A percentile compares a stretch with the other conserved stretches of the same genome.
Conservation (phyloP, 2,797 vertebrate species). For the Craterocephalus amniculus region DNA sequence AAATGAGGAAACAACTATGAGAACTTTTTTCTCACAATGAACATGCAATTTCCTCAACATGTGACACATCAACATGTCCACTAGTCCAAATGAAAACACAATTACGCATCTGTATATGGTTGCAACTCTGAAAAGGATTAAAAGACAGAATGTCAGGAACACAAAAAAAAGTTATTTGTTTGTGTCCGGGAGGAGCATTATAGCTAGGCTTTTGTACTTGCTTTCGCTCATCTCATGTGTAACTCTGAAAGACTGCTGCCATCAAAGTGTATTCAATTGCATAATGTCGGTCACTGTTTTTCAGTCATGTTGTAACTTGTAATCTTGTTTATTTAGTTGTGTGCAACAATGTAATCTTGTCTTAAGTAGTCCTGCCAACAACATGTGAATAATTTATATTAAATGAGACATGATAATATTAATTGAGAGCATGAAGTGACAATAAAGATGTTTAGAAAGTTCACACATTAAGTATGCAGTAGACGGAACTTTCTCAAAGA, state of each 20-base stretch:
- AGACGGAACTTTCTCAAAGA: neutral
- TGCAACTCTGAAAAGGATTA: neutral
- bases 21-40: neutral
- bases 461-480: too few species aligned
- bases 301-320: neutral
- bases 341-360: neutral
- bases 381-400: too few species aligned
- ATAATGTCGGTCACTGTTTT: neutral
- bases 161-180: constrained; percentile 4
- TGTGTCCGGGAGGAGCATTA: constrained; percentile 4
- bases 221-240: neutral
- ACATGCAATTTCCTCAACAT: constrained; percentile 17
- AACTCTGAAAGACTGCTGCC: neutral
- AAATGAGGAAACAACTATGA: constrained; percentile 10
- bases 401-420: neutral
- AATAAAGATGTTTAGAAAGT: neutral
- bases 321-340: neutral
- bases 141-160: neutral
- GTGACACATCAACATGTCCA: neutral
- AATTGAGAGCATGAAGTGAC: neutral
- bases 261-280: neutral
- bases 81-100: constrained; percentile 1
- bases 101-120: neutral
- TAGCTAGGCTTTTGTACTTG: neutral
- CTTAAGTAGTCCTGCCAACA: neutral